Conservation (phyloP, 2,797 vertebrate genomes). For the Alca torda region DNA sequence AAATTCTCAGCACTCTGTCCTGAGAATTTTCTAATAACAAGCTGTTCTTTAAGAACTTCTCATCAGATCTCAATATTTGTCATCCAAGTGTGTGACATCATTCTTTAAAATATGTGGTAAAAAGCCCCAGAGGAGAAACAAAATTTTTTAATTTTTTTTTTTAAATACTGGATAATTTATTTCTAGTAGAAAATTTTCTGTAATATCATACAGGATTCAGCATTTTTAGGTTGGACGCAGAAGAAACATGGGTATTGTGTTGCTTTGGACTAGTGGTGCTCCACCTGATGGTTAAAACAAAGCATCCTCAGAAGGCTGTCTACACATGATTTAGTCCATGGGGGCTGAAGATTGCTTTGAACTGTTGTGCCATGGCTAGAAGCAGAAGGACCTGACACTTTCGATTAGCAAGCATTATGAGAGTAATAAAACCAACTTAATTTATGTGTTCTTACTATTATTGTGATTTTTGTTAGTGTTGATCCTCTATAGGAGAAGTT, state of each 20-base stretch:
- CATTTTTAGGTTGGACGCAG: neutral
- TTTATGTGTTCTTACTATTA: neutral
- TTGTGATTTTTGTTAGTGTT: neutral
- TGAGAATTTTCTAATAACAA: neutral
- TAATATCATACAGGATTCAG: neutral
- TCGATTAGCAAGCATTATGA: neutral
- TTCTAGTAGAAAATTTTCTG: neutral
- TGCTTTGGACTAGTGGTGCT: neutral
- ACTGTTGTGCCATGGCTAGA: neutral
- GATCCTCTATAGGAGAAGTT: neutral
- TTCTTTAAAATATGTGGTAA: neutral
- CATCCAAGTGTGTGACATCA: neutral
- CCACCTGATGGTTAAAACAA: neutral
- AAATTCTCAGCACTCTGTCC: neutral
- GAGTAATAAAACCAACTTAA: neutral
- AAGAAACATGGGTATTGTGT: neutral
- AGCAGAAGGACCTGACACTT: neutral
- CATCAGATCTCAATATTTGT: neutral
- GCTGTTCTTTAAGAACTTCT: neutral
- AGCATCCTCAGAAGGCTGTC: neutral
- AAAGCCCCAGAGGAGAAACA: neutral
- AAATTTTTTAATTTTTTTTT: neutral
- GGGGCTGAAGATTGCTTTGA: neutral
- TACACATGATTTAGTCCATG: fast-evolving
- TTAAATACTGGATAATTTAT: neutral